phyloP scores from a whole-genome alignment of 2,113 vertebrate species.

The Daubentonia madagascariensis region DNA sequence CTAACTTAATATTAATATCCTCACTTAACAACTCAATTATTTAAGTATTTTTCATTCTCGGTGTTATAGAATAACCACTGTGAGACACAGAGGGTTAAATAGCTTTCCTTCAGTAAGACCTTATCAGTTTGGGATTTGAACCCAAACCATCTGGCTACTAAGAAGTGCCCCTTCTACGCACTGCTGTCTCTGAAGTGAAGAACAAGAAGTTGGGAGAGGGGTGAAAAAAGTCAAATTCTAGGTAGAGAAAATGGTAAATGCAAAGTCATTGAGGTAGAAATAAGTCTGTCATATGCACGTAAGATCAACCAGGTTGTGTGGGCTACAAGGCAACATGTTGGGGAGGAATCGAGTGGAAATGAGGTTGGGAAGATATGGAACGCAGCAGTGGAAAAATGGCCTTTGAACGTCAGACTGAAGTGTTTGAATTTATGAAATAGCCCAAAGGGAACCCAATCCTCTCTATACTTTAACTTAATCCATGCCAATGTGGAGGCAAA shows the following conservation, averaged over 20 bases:
- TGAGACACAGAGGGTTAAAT: not conserved
- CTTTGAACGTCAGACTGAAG: not conserved
- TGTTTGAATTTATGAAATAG: not conserved
- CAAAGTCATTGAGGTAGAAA: not conserved
- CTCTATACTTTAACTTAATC: not conserved
- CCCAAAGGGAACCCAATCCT: not conserved
- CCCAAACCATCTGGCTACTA: not conserved
- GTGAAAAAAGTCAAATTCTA: not conserved
- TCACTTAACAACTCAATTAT: not conserved
- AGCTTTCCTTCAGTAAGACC: not conserved
- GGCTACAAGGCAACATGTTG: not conserved
- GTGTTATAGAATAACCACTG: not conserved
- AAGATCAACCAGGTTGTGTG: not conserved
- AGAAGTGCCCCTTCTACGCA: not conserved
- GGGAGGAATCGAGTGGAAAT: not conserved
- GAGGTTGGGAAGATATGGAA: not conserved
- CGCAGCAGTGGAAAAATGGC: not conserved
- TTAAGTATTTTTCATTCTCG: not conserved
- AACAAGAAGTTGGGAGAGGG: not conserved
- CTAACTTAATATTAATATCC: not conserved
- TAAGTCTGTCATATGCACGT: not conserved
- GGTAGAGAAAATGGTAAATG: not conserved
- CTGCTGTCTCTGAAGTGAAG: not conserved
- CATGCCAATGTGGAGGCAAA: not conserved
- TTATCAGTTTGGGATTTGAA: not conserved